These are phyloP conservation scores for Mobula birostris DNA, from an alignment of 2,113 vertebrate species.

Conservation along the genomic window DNA sequence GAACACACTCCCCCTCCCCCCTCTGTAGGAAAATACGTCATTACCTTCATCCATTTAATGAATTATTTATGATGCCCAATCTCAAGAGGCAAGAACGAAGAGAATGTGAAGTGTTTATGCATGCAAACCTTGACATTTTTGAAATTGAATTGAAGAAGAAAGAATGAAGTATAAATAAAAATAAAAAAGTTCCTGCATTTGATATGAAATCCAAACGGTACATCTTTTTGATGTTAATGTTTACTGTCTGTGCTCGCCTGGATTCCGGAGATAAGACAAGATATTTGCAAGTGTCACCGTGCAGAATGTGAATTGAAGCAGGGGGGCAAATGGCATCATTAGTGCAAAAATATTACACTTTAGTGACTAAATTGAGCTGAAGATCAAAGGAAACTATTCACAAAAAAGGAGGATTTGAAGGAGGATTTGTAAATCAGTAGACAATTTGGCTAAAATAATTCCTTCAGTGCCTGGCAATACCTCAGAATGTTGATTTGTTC, in stretches of 20 bases:
- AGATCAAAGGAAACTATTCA: slow-evolving; percentile 4
- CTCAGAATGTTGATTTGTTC: neutral
- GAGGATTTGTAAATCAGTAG: neutral
- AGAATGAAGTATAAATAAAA: slow-evolving; percentile 7
- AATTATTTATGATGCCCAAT: neutral
- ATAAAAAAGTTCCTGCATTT: slow-evolving; percentile 19
- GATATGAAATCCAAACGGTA: neutral
- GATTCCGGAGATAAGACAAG: slow-evolving; percentile 30
- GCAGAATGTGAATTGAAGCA: neutral
- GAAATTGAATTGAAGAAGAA: slow-evolving; percentile 31
- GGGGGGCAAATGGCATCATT: slow-evolving; percentile 21
- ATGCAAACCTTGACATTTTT: slow-evolving; percentile 33
- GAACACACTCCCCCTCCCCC: neutral
- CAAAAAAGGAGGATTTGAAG: neutral
- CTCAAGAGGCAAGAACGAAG: neutral
- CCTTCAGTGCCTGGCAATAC: neutral
- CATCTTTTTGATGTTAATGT: slow-evolving; percentile 33
- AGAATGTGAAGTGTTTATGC: slow-evolving; percentile 25
- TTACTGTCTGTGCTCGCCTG: slow-evolving; percentile 28
- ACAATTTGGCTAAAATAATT: slow-evolving; percentile 11
- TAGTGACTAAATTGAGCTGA: slow-evolving; percentile 16
- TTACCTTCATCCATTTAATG: slow-evolving; percentile 24
- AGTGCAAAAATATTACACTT: slow-evolving; percentile 22
- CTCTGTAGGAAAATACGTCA: neutral
- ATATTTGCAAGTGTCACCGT: slow-evolving; percentile 17